Evolutionary conservation across 2,113 vertebrate genomes (phyloP).

Genomic region (Caranx melampygus): DNA sequence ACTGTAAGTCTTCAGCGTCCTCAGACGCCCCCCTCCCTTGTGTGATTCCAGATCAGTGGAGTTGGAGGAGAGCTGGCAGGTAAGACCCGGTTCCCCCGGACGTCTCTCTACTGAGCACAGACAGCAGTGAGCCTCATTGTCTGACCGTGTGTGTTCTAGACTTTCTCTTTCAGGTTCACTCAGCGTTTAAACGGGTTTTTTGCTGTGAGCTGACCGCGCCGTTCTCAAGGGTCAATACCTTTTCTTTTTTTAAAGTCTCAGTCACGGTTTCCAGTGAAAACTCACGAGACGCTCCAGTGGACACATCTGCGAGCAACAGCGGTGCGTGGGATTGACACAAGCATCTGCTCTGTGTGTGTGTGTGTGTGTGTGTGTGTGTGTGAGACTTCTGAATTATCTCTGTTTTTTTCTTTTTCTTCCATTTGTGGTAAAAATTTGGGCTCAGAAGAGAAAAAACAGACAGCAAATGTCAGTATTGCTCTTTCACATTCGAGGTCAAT

Average conservation of each 20-base stretch:
- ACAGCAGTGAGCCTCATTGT: constrained; percentile 28
- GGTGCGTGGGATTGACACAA: constrained; percentile 21
- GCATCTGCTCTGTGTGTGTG: constrained; percentile 30
- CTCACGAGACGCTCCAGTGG: constrained; percentile 58
- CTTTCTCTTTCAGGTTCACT: constrained; percentile 59
- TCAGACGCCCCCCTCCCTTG: constrained; percentile 25
- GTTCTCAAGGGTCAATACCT: constrained; percentile 63
- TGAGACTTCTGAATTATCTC: constrained; percentile 2
- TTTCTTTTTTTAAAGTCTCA: constrained; percentile 42
- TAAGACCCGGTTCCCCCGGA: constrained; percentile 3
- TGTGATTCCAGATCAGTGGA: constrained; percentile 41
- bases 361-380: constrained; percentile 1
- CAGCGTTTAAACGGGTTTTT: constrained; percentile 61
- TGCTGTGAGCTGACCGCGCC: constrained; percentile 49
- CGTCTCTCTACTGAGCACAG: constrained; percentile 12
- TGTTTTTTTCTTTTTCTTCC: too few species aligned
- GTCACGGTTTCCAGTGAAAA: constrained; percentile 59
- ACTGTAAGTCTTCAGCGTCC: constrained; percentile 21
- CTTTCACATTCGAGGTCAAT: constrained; percentile 52
- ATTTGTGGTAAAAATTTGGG: not conserved
- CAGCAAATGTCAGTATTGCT: constrained; percentile 39
- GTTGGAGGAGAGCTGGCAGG: constrained; percentile 31
- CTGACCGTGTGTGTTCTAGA: constrained; percentile 19
- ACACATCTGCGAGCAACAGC: constrained; percentile 51
- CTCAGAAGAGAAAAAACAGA: constrained; percentile 41